Conservation (phyloP, 2,797 vertebrate genomes). For the Microcaecilia unicolor region DNA sequence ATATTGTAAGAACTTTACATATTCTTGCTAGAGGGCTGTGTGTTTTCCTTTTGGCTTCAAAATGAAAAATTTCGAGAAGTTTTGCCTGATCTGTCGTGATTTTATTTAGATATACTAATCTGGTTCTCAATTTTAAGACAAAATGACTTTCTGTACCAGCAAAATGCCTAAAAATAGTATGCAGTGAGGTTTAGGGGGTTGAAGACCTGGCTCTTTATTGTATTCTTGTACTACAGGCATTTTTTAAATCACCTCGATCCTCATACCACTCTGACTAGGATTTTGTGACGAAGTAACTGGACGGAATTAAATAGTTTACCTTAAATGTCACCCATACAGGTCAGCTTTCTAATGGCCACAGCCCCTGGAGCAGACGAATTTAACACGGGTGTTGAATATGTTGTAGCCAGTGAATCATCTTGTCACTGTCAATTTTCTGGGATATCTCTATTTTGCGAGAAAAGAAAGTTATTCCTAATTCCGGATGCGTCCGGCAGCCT, state of each 20-base stretch:
- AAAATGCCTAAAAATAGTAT: too few relatives aligned
- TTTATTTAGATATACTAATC: slow-evolving; percentile 18
- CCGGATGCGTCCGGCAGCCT: slow-evolving; percentile 59
- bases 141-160: too few relatives aligned
- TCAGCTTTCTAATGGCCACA: slow-evolving; percentile 80
- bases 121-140: too few relatives aligned
- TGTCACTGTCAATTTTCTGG: slow-evolving; percentile 96
- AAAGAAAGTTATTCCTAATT: slow-evolving; percentile 71
- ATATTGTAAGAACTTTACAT: slow-evolving; percentile 41
- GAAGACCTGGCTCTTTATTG: slow-evolving; percentile 6
- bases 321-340: slow-evolving; percentile 85
- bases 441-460: slow-evolving; percentile 93
- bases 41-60: slow-evolving; percentile 36
- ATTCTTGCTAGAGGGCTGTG: slow-evolving; percentile 36
- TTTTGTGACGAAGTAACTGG: slow-evolving; percentile 68
- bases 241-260: slow-evolving; percentile 22
- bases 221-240: slow-evolving; percentile 15
- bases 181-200: slow-evolving; percentile 6
- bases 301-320: slow-evolving; percentile 83
- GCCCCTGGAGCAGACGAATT: slow-evolving; percentile 85
- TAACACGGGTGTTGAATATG: slow-evolving; percentile 91
- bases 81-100: slow-evolving; percentile 17
- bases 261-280: slow-evolving; percentile 34
- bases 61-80: slow-evolving; percentile 37
- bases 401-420: slow-evolving; percentile 87